Base-by-base conservation (phyloP, 2,888 invertebrate species). In the Parthenolecanium corni region DNA sequence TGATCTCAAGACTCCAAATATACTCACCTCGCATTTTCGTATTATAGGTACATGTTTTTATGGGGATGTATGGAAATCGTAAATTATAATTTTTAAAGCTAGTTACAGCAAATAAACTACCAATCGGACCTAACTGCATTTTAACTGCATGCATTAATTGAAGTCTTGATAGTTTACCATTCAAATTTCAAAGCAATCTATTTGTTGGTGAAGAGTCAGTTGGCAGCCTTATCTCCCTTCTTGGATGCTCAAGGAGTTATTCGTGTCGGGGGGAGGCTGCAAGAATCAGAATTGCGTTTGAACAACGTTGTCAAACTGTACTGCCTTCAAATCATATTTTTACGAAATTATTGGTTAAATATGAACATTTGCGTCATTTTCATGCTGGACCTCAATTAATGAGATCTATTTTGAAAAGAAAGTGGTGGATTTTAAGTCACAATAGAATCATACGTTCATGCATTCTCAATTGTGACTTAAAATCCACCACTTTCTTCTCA, bases 251-350 rank as follows among this genome's bases (percentile, higher is more conserved):
- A 52, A 11, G 58, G 58, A 16, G 20, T 69, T 11, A 51, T 64
- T 14, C 54, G 68, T 54, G 66, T 68, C 1, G 68, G 68, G 14
- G 68, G 67, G 9, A 31, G 68, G 61, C 58, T 68, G 20, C 14
- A 53, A 25, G 21, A 67, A 52, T 44, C 66, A 4, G 16, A 31
- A 14, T 36, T 0, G n/a, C 67, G 14, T 24, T 24, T 5, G 52
- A 58, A 16, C 31, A 53, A 21, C 66, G 65, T 53, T 58, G 65
- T 58, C 68, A 66, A 6, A 64, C 66, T 6, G 1, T 68, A 1
- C 36, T 69, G 2, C 57, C 66, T 31, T 2, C 65, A 65, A 42
- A 44, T 23, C 18, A 38, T 36, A 36, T 16, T n/a, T 42, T 24
- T 25, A 52, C 62, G 1, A 38, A 57, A 16, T 31, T 68, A 38